Percentiles rank a stretch among this genome's conserved stretches.
phyloP scores from a whole-genome alignment of 2,113 vertebrate species.

The Meriones unguiculatus region DNA sequence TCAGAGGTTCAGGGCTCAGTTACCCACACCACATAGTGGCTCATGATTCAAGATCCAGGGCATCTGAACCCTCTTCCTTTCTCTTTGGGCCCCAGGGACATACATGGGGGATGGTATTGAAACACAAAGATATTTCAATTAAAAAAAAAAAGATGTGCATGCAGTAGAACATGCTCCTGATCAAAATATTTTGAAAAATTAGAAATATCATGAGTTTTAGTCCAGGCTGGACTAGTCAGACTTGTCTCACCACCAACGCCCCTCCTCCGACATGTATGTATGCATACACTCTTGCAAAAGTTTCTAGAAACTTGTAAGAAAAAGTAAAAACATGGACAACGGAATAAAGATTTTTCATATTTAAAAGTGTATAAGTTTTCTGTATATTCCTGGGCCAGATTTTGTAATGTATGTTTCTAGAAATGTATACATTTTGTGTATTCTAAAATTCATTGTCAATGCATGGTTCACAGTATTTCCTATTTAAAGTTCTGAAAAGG shows the following conservation, averaged over 20 bases:
- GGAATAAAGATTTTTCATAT: neutral
- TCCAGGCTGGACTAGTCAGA: neutral
- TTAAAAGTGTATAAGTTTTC: neutral
- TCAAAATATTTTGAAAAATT: neutral
- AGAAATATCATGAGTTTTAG: neutral
- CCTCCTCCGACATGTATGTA: neutral
- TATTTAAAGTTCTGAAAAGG: neutral
- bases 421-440: neutral
- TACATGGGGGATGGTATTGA: neutral
- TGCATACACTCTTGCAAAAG: neutral
- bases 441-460: neutral
- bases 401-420: neutral
- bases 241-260: neutral
- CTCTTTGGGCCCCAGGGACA: neutral
- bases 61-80: neutral
- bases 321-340: neutral
- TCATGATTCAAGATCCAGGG: neutral
- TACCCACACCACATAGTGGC: neutral
- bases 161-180: neutral
- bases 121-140: neutral
- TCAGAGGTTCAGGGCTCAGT: neutral
- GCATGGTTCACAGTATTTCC: neutral
- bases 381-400: neutral
- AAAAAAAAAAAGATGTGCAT: neutral
- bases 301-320: neutral